Evolutionary conservation across 2,888 invertebrate genomes (phyloP).

Genomic region (Pollenia amentaria): DNA sequence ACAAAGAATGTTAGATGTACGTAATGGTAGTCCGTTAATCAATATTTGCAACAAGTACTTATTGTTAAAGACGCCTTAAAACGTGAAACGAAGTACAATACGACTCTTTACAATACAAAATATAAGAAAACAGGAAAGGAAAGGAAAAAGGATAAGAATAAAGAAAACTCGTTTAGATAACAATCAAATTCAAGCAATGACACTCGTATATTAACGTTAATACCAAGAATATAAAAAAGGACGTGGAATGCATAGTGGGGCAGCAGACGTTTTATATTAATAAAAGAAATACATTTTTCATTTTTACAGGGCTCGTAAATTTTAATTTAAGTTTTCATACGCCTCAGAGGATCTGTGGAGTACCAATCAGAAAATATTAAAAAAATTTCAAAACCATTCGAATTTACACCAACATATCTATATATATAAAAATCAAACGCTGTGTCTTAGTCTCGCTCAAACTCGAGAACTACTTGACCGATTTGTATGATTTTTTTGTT

Average conservation of each 20-base stretch:
- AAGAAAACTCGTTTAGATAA: conserved; percentile 76
- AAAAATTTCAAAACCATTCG: too few species aligned
- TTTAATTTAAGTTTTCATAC: too few species aligned
- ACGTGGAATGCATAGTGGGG: not conserved
- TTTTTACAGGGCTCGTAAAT: too few species aligned
- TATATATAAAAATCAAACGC: too few species aligned
- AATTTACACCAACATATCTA: too few species aligned
- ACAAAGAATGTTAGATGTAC: not conserved
- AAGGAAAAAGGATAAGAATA: conserved; percentile 50
- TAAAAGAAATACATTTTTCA: too few species aligned
- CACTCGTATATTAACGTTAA: conserved; percentile 32
- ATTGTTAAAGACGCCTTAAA: conserved; percentile 66
- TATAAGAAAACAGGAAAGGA: not conserved
- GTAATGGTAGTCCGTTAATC: conserved; percentile 75
- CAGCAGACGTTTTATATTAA: too few species aligned
- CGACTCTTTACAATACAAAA: not conserved
- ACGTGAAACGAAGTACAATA: conserved; percentile 29
- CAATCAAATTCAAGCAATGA: conserved; percentile 42
- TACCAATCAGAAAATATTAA: too few species aligned
- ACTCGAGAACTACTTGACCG: too few species aligned
- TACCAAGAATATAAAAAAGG: not conserved
- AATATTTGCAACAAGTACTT: conserved; percentile 82
- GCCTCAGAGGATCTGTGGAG: too few species aligned
- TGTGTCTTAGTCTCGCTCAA: too few species aligned
- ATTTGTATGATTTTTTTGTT: too few species aligned